Conservation (phyloP, 1,140 invertebrate species). For the Paraescarpia echinospica region DNA sequence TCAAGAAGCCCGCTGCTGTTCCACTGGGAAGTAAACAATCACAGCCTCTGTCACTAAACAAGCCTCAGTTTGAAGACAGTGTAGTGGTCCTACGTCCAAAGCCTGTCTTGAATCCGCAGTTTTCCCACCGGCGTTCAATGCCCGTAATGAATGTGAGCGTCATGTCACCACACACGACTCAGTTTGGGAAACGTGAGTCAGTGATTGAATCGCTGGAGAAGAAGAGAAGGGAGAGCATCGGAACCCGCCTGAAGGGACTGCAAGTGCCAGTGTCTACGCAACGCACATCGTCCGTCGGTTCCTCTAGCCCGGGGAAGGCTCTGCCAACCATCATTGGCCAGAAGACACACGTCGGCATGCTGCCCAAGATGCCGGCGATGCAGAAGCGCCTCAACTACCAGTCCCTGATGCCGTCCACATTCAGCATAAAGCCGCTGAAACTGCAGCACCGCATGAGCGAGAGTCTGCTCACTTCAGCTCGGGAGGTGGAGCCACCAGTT, state of each 20-base stretch:
- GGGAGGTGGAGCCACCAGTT: neutral
- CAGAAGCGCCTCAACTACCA: neutral
- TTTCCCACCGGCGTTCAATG: neutral
- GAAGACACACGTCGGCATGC: neutral
- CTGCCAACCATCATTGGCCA: neutral
- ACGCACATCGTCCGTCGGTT: neutral
- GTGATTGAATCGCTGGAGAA: neutral
- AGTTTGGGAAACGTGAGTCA: neutral
- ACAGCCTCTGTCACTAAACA: neutral
- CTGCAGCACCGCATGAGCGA: neutral
- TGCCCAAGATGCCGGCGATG: neutral
- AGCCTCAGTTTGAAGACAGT: neutral
- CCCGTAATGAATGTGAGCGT: neutral
- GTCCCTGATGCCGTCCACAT: neutral
- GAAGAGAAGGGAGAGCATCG: conserved; percentile 1
- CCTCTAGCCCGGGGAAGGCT: neutral
- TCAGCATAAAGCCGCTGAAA: neutral
- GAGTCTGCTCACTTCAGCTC: neutral
- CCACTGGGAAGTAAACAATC: neutral
- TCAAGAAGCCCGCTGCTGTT: neutral
- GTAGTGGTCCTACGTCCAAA: neutral
- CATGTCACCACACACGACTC: neutral
- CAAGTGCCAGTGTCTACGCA: neutral
- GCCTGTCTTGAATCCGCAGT: neutral
- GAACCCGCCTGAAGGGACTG: conserved; percentile 7